Conservation (phyloP, 2,797 vertebrate species). For the Spinibarbus caldwelli region DNA sequence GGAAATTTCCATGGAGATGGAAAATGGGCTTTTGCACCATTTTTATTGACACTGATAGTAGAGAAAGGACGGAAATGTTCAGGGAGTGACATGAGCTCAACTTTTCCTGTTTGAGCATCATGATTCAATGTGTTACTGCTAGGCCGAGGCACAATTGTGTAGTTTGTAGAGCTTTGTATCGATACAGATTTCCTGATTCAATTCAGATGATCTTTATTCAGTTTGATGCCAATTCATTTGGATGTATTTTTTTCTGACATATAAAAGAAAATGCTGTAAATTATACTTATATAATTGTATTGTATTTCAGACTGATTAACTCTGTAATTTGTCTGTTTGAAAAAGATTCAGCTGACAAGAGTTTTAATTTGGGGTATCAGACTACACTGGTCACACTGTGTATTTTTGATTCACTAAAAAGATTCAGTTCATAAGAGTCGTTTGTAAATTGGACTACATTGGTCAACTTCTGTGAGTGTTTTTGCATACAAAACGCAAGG, state of each 20-base stretch:
- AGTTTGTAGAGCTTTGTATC: neutral
- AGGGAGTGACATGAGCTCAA: neutral
- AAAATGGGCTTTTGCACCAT: constrained; percentile 11
- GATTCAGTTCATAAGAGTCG: neutral
- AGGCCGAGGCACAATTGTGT: neutral
- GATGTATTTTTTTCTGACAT: neutral
- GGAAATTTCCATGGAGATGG: constrained; percentile 27
- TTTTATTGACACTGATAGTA: constrained; percentile 21
- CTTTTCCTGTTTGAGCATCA: neutral
- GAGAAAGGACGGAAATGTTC: constrained; percentile 10
- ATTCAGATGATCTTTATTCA: neutral
- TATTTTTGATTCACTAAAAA: neutral
- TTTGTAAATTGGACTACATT: neutral
- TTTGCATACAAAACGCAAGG: neutral
- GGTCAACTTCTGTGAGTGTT: neutral
- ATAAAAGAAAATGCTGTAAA: neutral
- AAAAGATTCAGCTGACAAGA: neutral
- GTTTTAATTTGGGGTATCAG: neutral
- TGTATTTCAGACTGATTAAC: neutral
- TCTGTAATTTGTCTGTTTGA: neutral
- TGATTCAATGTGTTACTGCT: neutral
- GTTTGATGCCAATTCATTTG: neutral
- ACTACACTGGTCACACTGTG: neutral
- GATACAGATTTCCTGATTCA: neutral
- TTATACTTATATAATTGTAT: neutral